phyloP scores from a whole-genome alignment of 2,888 invertebrate species.

The Eilema sororculum region DNA sequence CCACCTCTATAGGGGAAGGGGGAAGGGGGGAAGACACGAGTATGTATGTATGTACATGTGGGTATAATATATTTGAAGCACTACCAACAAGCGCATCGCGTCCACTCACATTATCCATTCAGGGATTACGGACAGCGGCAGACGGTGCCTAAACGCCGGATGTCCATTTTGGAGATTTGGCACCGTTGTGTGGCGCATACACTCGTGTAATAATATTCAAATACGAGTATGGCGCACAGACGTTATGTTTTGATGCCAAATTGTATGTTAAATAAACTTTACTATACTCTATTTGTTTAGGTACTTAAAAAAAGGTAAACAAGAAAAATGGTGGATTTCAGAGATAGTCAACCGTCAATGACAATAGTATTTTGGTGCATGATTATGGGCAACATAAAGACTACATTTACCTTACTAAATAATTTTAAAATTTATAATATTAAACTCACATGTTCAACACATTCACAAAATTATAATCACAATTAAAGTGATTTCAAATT shows the following conservation, averaged over 20 bases:
- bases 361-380: too few species aligned
- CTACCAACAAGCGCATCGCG: slow-evolving; percentile 42
- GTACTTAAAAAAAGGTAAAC: too few species aligned
- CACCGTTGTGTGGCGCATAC: slow-evolving; percentile 31
- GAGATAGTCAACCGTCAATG: too few species aligned
- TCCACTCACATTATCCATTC: slow-evolving; percentile 54
- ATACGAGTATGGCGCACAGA: slow-evolving; percentile 16
- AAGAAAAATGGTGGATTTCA: too few species aligned
- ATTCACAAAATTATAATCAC: too few species aligned
- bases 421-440: too few species aligned
- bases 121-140: slow-evolving; percentile 51
- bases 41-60: not conserved
- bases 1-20: not conserved
- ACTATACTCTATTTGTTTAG: not conserved
- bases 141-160: slow-evolving; percentile 30
- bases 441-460: too few species aligned
- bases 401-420: too few species aligned
- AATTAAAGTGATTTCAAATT: too few species aligned
- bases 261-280: slow-evolving; percentile 12
- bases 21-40: not conserved
- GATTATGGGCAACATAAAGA: too few species aligned
- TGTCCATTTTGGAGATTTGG: slow-evolving; percentile 51
- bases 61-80: slow-evolving; percentile 23
- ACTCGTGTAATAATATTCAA: slow-evolving; percentile 28
- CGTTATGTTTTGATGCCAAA: slow-evolving; percentile 19